These are phyloP conservation scores for Urocitellus parryii DNA, from an alignment of 2,113 vertebrate genomes.

Conservation along the genomic window DNA sequence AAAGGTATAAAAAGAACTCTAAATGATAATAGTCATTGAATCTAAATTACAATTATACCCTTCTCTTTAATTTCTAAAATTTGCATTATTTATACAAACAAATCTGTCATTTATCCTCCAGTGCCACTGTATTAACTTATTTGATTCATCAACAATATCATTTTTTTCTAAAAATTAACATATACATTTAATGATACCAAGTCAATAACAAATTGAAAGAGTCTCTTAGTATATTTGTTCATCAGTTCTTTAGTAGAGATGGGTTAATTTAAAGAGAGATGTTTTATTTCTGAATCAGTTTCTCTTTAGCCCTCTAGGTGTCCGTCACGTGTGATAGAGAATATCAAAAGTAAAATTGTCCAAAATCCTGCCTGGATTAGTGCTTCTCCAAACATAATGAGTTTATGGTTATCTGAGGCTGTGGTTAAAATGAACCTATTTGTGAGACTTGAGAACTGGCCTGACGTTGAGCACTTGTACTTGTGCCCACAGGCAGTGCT, in stretches of 20 bases:
- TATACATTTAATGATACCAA: background rate
- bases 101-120: background rate
- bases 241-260: background rate
- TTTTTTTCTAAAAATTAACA: background rate
- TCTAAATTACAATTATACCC: background rate
- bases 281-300: background rate
- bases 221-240: background rate
- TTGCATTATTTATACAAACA: background rate
- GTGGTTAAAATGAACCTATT: background rate
- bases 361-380: background rate
- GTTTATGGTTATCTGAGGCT: background rate
- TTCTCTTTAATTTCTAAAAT: background rate
- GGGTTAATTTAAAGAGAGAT: background rate
- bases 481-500: too few species aligned
- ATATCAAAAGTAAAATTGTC: background rate
- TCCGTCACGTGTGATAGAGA: background rate
- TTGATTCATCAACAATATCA: background rate
- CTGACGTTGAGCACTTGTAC: too few species aligned
- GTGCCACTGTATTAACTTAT: background rate
- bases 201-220: background rate
- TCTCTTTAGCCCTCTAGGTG: background rate
- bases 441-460: background rate
- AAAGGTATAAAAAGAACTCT: too few species aligned
- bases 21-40: background rate
- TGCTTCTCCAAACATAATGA: background rate